Conservation (phyloP, 2,888 invertebrate genomes). For the Drosophila maculinotata region DNA sequence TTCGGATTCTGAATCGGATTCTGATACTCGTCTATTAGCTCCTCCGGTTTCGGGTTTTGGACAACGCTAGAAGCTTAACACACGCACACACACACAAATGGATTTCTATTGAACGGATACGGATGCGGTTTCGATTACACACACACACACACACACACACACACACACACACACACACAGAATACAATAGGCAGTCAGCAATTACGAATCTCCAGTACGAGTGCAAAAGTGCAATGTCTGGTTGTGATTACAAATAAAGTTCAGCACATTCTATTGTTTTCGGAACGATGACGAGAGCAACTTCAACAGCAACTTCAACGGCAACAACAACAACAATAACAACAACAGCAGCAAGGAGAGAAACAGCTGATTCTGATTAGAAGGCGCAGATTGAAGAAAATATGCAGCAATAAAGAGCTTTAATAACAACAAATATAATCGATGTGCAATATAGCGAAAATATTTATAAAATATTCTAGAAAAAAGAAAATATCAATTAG, state of each 20-base stretch:
- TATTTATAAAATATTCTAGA: conserved; percentile 61
- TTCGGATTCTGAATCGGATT: conserved; percentile 23
- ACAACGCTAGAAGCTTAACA: conserved; percentile 15
- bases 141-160: conserved; percentile 21
- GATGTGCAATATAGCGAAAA: conserved; percentile 70
- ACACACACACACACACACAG: conserved; percentile 8
- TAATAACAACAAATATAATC: conserved; percentile 57
- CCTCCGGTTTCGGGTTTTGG: conserved; percentile 41
- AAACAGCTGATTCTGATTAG: conserved; percentile 59
- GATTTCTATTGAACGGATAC: conserved; percentile 57
- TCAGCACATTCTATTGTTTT: conserved; percentile 66
- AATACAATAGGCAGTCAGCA: conserved; percentile 33
- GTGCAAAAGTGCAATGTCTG: conserved; percentile 75
- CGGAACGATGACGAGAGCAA: conserved; percentile 45
- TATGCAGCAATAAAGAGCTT: conserved; percentile 58
- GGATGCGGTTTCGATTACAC: conserved; percentile 58
- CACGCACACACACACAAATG: neutral
- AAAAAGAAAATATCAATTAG: conserved; percentile 31
- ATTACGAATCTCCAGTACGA: conserved; percentile 43
- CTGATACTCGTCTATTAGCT: conserved; percentile 28
- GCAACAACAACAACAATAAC: conserved; percentile 8
- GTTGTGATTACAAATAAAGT: conserved; percentile 60
- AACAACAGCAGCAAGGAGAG: conserved; percentile 16
- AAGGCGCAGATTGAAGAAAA: conserved; percentile 21
- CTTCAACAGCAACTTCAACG: conserved; percentile 13